phyloP scores from a whole-genome alignment of 2,113 vertebrate genomes.

The Urocitellus parryii region DNA sequence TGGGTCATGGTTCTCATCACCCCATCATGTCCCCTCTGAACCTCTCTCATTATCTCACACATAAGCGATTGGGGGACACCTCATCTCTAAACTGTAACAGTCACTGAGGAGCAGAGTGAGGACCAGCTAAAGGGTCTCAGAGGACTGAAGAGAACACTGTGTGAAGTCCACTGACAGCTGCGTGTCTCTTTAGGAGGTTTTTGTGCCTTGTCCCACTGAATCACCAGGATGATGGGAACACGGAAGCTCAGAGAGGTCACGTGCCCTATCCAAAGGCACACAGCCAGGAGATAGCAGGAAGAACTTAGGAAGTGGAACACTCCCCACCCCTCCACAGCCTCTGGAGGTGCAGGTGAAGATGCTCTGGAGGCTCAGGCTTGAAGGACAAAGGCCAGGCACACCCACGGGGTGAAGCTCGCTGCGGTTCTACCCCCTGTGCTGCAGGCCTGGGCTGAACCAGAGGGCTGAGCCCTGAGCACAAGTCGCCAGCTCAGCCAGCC shows the following conservation, averaged over 20 bases:
- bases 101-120: background rate
- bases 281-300: background rate
- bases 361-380: background rate
- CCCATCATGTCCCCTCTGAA: too few species aligned
- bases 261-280: background rate
- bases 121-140: background rate
- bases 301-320: background rate
- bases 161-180: background rate
- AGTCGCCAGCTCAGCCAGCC: background rate
- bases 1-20: too few species aligned
- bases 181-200: background rate
- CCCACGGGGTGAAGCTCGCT: rapidly evolving
- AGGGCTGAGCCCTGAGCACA: background rate
- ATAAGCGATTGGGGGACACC: too few species aligned
- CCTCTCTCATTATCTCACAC: too few species aligned
- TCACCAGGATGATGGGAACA: background rate
- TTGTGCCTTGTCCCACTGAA: background rate
- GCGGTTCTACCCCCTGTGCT: too few species aligned
- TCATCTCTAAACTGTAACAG: too few species aligned
- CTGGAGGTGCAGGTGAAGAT: background rate
- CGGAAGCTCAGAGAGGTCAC: background rate
- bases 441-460: background rate
- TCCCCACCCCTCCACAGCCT: background rate
- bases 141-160: background rate
- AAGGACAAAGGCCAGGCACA: rapidly evolving